Conservation (phyloP, 35 echinoderm and acorn worm species). For the Apostichopus parvimensis region DNA sequence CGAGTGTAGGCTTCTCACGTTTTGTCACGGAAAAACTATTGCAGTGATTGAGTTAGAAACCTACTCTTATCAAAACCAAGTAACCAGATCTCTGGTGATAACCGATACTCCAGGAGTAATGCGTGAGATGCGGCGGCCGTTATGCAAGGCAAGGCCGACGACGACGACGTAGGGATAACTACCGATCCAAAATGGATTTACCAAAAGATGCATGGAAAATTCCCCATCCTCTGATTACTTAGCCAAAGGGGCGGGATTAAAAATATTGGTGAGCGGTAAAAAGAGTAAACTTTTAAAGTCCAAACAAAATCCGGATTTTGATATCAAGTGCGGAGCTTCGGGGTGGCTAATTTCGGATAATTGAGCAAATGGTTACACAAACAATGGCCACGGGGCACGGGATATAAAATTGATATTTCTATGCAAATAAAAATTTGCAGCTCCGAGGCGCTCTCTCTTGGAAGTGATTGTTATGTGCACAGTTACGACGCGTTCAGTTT, state of each 20-base stretch:
- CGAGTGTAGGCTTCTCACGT: background rate
- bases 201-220: background rate
- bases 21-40: background rate
- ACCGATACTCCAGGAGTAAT: background rate
- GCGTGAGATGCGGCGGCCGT: no score
- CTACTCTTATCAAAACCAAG: background rate
- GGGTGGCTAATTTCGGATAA: constrained; percentile 42
- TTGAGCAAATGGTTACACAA: constrained; percentile 37
- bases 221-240: constrained; percentile 2
- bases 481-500: background rate
- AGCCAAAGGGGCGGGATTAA: background rate
- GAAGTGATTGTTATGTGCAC: background rate
- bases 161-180: background rate
- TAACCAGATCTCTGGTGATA: background rate
- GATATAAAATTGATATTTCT: constrained; percentile 29
- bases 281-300: background rate
- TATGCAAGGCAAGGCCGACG: no score
- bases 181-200: constrained; percentile 9
- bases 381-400: background rate
- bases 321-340: constrained; percentile 1
- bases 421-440: background rate
- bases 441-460: background rate
- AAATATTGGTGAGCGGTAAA: background rate
- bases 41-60: background rate
- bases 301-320: constrained; percentile 30